Percentiles rank a stretch among this genome's conserved stretches.
Evolutionary conservation across 2,888 invertebrate species (phyloP).

Genomic region (Deroplatys truncata): DNA sequence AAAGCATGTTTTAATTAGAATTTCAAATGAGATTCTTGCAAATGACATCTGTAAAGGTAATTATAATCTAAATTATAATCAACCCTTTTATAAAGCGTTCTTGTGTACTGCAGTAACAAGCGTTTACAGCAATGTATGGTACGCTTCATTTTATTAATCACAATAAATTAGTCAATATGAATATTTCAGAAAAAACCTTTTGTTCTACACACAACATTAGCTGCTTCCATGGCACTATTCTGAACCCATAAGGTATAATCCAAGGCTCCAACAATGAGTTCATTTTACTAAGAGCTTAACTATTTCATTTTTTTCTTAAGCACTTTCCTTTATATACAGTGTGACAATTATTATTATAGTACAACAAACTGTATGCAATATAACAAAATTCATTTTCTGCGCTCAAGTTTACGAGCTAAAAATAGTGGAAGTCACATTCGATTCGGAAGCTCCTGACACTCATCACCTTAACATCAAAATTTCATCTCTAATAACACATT

Average conservation of each 20-base stretch:
- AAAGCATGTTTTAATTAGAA: not conserved
- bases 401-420: not conserved
- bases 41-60: too few species aligned
- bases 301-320: not conserved
- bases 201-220: not conserved
- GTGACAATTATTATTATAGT: not conserved
- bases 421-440: not conserved
- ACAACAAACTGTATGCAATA: not conserved
- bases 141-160: not conserved
- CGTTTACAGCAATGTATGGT: not conserved
- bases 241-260: not conserved
- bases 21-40: not conserved
- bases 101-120: not conserved
- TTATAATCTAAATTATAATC: too few species aligned
- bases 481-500: not conserved
- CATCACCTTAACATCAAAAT: not conserved
- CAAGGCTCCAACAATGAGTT: not conserved
- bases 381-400: not conserved
- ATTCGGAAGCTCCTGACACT: not conserved
- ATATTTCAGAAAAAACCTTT: not conserved
- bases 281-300: not conserved
- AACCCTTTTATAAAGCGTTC: not conserved
- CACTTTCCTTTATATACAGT: not conserved
- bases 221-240: not conserved
- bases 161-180: not conserved